Conservation (phyloP, 2,888 invertebrate species). For the Chrysolina haemoptera region DNA sequence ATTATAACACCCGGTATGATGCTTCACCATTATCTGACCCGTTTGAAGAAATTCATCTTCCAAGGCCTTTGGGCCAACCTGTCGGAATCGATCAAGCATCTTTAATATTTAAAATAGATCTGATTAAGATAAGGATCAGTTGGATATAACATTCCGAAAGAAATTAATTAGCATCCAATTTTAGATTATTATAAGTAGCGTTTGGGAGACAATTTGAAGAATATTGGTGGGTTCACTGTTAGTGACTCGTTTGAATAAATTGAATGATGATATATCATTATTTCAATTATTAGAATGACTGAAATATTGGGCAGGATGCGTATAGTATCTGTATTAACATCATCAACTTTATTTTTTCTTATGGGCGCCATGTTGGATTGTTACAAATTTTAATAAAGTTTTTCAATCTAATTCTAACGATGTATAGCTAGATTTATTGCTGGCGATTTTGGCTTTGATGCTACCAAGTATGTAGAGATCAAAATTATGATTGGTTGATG, state of each 20-base stretch:
- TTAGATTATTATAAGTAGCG: not conserved
- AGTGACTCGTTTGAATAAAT: not conserved
- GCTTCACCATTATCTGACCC: not conserved
- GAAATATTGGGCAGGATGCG: not conserved
- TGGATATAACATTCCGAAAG: conserved; percentile 5
- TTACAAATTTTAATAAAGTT: no score
- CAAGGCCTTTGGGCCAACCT: conserved; percentile 7
- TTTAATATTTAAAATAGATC: conserved; percentile 6
- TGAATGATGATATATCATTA: not conserved
- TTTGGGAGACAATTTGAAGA: not conserved
- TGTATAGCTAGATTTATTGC: no score
- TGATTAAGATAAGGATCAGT: not conserved
- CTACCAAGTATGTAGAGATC: no score
- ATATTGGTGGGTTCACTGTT: not conserved
- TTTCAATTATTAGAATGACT: not conserved
- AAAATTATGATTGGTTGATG: no score
- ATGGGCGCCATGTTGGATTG: no score
- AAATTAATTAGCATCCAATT: not conserved
- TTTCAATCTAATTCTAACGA: no score
- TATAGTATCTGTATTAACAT: not conserved
- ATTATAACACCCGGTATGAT: conserved; percentile 16
- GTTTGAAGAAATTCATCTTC: conserved; percentile 3
- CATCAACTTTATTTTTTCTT: no score
- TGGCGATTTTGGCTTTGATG: no score
- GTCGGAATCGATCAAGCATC: conserved; percentile 1